Evolutionary conservation across 2,113 vertebrate species (phyloP).

Genomic region (Colossoma macropomum): DNA sequence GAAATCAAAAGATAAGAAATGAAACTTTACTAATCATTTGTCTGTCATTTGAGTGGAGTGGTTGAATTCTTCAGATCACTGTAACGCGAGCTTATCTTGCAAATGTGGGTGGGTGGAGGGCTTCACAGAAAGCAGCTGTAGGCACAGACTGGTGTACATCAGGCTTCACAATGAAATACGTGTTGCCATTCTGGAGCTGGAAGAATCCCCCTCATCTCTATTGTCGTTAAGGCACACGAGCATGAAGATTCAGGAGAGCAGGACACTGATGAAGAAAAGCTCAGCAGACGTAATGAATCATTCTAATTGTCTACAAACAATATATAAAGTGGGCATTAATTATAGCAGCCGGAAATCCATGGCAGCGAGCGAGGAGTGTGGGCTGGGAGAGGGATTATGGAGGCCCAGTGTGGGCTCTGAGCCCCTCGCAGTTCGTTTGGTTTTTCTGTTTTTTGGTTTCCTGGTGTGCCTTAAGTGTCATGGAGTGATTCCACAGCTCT

Average conservation of each 20-base stretch:
- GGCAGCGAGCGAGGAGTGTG: slow-evolving; percentile 8
- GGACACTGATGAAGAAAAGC: slow-evolving; percentile 26
- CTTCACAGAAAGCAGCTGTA: not conserved
- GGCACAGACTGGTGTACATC: not conserved
- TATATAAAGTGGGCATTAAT: slow-evolving; percentile 65
- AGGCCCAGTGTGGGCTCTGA: slow-evolving; percentile 10
- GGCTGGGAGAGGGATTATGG: slow-evolving; percentile 23
- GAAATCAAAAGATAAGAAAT: not conserved
- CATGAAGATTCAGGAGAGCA: not conserved
- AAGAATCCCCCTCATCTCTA: not conserved
- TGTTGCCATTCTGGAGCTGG: not conserved
- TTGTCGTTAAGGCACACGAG: not conserved
- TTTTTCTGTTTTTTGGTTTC: slow-evolving; percentile 3
- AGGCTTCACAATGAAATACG: not conserved
- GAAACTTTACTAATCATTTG: not conserved
- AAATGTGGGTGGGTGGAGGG: not conserved
- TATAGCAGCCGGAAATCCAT: slow-evolving; percentile 36
- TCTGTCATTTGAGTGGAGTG: not conserved
- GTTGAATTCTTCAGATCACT: not conserved
- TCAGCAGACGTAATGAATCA: slow-evolving; percentile 63
- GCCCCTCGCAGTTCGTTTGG: slow-evolving; percentile 3
- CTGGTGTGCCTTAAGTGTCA: slow-evolving; percentile 7
- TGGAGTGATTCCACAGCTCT: slow-evolving; percentile 8
- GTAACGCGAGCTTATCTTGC: not conserved
- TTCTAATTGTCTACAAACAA: slow-evolving; percentile 67